phyloP scores from a whole-genome alignment of 2,113 vertebrate species.

The Turnix velox region DNA sequence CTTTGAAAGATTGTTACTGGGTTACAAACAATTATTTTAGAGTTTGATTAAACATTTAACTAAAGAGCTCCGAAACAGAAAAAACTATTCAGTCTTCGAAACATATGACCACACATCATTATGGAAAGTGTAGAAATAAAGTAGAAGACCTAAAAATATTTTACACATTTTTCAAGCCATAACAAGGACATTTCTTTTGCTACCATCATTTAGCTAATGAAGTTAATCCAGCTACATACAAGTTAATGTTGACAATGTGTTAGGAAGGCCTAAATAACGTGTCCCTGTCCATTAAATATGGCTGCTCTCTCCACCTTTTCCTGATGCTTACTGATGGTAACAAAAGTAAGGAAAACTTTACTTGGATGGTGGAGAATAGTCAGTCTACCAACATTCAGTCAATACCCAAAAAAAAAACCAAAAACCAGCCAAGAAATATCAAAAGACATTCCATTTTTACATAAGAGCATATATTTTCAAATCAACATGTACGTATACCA shows the following conservation, averaged over 20 bases:
- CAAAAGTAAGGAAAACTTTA: background rate
- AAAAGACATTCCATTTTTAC: background rate
- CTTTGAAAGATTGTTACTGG: background rate
- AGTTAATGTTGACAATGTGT: background rate
- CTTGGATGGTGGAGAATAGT: background rate
- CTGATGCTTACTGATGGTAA: background rate
- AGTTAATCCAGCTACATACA: background rate
- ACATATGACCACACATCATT: background rate
- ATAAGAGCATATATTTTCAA: background rate
- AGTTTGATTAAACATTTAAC: background rate
- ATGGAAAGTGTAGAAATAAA: background rate
- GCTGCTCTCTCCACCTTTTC: background rate
- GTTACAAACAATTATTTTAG: background rate
- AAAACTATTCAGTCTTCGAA: background rate
- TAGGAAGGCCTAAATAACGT: background rate
- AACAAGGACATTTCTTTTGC: background rate
- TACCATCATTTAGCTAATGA: background rate
- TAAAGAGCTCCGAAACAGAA: background rate
- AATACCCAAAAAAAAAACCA: background rate
- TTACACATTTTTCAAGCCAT: background rate
- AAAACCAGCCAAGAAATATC: background rate
- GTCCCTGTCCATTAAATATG: accelerated
- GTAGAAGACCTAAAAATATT: background rate
- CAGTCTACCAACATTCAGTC: background rate
- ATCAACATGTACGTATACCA: background rate